A percentile compares a stretch with the other conserved stretches of the same genome.
Evolutionary conservation across 2,888 invertebrate genomes (phyloP).

Genomic region (Marronus borbonicus): DNA sequence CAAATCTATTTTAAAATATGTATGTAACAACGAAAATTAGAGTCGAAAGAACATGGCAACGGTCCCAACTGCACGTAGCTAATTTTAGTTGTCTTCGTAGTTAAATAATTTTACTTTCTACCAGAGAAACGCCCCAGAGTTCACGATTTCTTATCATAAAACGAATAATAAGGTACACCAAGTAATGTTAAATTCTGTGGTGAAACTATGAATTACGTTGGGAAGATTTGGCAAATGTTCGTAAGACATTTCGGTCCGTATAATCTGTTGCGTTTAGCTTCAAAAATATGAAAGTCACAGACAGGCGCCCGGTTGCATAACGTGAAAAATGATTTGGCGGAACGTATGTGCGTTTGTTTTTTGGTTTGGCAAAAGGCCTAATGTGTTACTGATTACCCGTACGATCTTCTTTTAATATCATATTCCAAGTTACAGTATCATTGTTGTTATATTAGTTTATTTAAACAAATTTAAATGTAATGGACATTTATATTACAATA

Average conservation of each 20-base stretch:
- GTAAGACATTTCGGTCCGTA: neutral
- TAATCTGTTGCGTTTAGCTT: neutral
- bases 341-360: neutral
- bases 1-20: slow-evolving; percentile 17
- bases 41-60: neutral
- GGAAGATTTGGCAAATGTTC: neutral
- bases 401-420: too few species aligned
- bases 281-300: slow-evolving; percentile 7
- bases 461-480: too few species aligned
- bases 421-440: too few species aligned
- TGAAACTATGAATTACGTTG: neutral
- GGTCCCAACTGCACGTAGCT: neutral
- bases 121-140: neutral
- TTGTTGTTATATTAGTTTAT: too few species aligned
- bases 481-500: too few species aligned
- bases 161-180: neutral
- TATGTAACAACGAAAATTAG: neutral
- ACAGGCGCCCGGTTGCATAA: slow-evolving; percentile 17
- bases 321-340: neutral
- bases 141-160: neutral
- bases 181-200: neutral
- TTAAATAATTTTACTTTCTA: neutral
- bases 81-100: slow-evolving; percentile 3
- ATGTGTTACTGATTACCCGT: neutral
- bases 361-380: slow-evolving; percentile 23